These are phyloP conservation scores for Danio tinwini DNA, from an alignment of 2,797 vertebrate species.

Conservation along the genomic window DNA sequence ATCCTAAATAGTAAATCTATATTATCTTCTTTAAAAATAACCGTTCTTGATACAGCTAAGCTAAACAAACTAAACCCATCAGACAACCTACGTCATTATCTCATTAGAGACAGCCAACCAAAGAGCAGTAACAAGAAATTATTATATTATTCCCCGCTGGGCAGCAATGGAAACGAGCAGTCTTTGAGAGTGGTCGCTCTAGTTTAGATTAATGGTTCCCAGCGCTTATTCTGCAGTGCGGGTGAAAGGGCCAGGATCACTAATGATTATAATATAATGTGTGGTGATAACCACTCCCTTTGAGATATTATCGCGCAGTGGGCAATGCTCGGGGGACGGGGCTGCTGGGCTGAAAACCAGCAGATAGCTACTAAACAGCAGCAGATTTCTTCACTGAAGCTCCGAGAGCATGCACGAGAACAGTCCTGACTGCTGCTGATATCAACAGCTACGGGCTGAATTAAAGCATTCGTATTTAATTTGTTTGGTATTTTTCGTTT, in stretches of 20 bases:
- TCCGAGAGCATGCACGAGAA: slow-evolving; percentile 65
- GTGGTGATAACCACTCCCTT: slow-evolving; percentile 81
- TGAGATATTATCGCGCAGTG: slow-evolving; percentile 81
- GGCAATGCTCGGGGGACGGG: slow-evolving; percentile 77
- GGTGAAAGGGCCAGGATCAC: slow-evolving; percentile 84
- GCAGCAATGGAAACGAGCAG: slow-evolving; percentile 61
- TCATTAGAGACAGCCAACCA: slow-evolving; percentile 50
- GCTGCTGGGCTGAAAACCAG: slow-evolving; percentile 73
- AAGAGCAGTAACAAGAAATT: slow-evolving; percentile 61
- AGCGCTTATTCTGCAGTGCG: slow-evolving; percentile 77
- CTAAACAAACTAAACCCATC: slow-evolving; percentile 25
- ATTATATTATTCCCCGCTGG: slow-evolving; percentile 64
- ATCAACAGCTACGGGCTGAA: slow-evolving; percentile 64
- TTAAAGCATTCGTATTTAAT: slow-evolving; percentile 60
- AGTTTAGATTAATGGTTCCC: slow-evolving; percentile 80
- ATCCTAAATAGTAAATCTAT: background rate
- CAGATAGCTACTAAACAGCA: slow-evolving; percentile 72
- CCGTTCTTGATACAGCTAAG: slow-evolving; percentile 39
- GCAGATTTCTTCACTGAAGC: slow-evolving; percentile 68
- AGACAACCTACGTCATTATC: slow-evolving; percentile 55
- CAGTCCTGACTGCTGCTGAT: slow-evolving; percentile 68
- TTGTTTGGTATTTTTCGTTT: slow-evolving; percentile 16
- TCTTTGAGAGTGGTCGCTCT: slow-evolving; percentile 66
- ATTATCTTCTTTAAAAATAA: slow-evolving; percentile 23
- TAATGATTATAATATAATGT: slow-evolving; percentile 87